Percentiles rank a stretch among this genome's conserved stretches.
Conservation (phyloP, 2,888 invertebrate genomes). For the Phalera bucephala region DNA sequence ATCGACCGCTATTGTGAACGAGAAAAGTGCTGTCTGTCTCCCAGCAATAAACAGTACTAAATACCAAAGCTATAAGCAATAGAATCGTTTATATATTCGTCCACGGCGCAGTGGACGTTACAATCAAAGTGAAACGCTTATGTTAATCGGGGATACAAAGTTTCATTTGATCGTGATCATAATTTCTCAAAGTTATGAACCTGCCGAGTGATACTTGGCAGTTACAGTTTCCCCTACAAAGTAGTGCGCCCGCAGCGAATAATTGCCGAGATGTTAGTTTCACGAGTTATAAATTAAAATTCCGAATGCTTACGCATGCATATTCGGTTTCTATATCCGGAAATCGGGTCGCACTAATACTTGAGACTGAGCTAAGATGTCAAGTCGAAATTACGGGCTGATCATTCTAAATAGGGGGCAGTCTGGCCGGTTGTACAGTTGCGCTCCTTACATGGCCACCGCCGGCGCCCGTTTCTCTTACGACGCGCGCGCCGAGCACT, state of each 20-base stretch:
- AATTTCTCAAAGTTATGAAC: constrained; percentile 16
- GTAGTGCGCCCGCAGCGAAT: constrained; percentile 4
- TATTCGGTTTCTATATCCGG: constrained; percentile 11
- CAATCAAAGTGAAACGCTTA: constrained; percentile 19
- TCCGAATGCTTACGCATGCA: background rate
- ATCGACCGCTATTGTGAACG: background rate
- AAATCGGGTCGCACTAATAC: constrained; percentile 14
- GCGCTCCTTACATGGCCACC: constrained; percentile 72
- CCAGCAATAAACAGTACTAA: background rate
- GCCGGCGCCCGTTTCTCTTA: constrained; percentile 65
- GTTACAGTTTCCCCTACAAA: constrained; percentile 8
- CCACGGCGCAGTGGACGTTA: constrained; percentile 9
- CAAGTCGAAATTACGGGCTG: constrained; percentile 60
- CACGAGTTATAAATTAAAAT: background rate
- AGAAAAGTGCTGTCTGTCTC: background rate
- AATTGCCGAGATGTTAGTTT: background rate
- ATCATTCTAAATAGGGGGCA: constrained; percentile 67
- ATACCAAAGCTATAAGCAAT: background rate
- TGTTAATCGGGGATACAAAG: constrained; percentile 13
- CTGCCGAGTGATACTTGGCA: constrained; percentile 5
- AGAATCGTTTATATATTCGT: constrained; percentile 3
- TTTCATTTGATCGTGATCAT: constrained; percentile 10
- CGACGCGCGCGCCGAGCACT: constrained; percentile 27
- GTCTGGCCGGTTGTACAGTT: constrained; percentile 76
- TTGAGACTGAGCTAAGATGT: constrained; percentile 42